Evolutionary conservation across 2,888 invertebrate genomes (phyloP), one percentile per base, ranked within the genome.

Genomic region (Boloria selene): DNA sequence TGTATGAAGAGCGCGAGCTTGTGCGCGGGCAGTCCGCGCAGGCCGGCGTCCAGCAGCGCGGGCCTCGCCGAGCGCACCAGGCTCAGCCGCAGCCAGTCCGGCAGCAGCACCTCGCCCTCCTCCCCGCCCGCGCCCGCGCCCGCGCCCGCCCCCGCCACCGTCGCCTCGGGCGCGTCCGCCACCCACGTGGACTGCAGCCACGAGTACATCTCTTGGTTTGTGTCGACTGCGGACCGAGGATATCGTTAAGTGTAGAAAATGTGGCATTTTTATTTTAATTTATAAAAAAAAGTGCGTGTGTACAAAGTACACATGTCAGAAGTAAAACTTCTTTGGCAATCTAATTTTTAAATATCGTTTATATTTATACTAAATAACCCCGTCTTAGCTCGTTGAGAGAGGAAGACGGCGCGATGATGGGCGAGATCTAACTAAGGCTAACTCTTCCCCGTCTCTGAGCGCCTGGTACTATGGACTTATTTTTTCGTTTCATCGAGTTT

Each of bases 1-100:
- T 98, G 98, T 62, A 98, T 97, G 84, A 98, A 98, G 13, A 98
- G 91, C 10, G 98, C 96, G 61, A 98, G 93, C 83, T 98, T 98
- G 64, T 96, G 95, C 0, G 98, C 96, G 61, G 98, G 97, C 69
- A 98, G 88, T 74, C 97, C 97, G 61, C 95, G 93, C 42, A 98
- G 93, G 0, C 98, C 98, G 0, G 97, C 97, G 76, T 97, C 96
- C 42, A 98, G 95, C 31, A 99, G 91, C 55, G 95, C 91, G 2
- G 96, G 93, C 3, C 97, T 96, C 49, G 95, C 95, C 0, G 97
- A 97, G 13, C 97, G 93, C 90, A 97, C 97, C 95, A 98, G 97
- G 79, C 96, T 94, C 51, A 98, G 90, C 75, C 98, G 96, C 77
- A 98, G 91, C 98, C 98, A 98, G 88, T 98, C 98, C 0, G 98